Evolutionary conservation across 2,888 invertebrate species (phyloP), one percentile per base, ranked within the genome.

Genomic region (Torymus auratus): DNA sequence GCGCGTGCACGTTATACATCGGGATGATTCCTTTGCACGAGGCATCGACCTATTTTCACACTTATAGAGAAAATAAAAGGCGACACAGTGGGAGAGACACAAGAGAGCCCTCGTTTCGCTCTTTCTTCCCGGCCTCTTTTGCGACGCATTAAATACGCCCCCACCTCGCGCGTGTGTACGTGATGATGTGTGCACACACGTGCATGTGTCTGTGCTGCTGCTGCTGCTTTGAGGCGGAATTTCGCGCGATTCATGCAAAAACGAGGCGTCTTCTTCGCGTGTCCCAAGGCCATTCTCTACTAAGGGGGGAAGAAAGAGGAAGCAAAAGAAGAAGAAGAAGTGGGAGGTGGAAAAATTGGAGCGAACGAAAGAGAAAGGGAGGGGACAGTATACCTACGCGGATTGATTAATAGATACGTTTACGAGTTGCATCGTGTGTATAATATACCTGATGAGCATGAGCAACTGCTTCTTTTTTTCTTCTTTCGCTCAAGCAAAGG

Each of bases 351-450:
- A 77, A 70, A 69, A 79, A 79, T 62, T 68, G 56, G 61, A 73
- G 56, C 55, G 53, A 52, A 52, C 14, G 65, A 61, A 20, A 56
- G 15, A 65, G 12, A 68, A 12, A 23, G 17, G 50, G 14, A 41
- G 11, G 56, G 56, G 14, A 56, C 56, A 1, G 13, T 15, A n/a
- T 13, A 12, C 11, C 13, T 15, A 50, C 20, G 20, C 13, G 67
- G 50, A 61, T 67, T 76, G 75, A 76, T 67, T 76, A 71, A 76
- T 76, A 67, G 80, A 76, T 67, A 71, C 41, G 67, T 71, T 78
- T 67, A 20, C n/a, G 55, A 41, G 15, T n/a, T 14, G 23, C 20
- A 41, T 41, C 41, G 41, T 10, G 5, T 28, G 28, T 28, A 28
- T 28, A 28, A 41, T 41, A 41, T 7, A 41, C 41, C 41, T 41